phyloP scores from a whole-genome alignment of 2,888 invertebrate genomes.

The Himalopsyche japonica region DNA sequence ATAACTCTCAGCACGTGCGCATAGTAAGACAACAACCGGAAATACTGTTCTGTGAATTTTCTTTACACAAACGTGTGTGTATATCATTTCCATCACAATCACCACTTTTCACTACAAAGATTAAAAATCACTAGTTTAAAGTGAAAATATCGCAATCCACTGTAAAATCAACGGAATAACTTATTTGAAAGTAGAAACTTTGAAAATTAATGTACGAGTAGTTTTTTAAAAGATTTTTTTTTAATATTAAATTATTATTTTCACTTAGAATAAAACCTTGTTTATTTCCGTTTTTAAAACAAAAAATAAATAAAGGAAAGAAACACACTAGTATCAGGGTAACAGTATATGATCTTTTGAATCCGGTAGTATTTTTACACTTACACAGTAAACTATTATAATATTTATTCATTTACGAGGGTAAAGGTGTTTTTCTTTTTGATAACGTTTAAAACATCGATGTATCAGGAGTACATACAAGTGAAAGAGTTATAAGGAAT shows the following conservation, averaged over 20 bases:
- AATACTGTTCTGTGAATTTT: not conserved
- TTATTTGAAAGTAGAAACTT: too few relatives aligned
- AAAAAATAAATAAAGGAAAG: not conserved
- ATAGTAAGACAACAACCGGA: not conserved
- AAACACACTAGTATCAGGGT: not conserved
- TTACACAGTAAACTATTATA: too few relatives aligned
- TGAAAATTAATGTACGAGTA: too few relatives aligned
- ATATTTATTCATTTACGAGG: not conserved
- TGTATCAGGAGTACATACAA: slow-evolving; percentile 13
- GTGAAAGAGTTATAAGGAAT: slow-evolving; percentile 13
- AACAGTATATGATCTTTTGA: not conserved
- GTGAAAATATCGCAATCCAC: too few relatives aligned
- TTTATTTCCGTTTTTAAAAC: not conserved
- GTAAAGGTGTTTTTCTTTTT: not conserved
- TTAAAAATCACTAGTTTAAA: too few relatives aligned
- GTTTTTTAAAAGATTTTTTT: too few relatives aligned
- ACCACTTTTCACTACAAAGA: too few relatives aligned
- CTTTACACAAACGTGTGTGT: not conserved
- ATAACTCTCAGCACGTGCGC: not conserved
- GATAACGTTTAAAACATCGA: not conserved
- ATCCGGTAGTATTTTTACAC: not conserved
- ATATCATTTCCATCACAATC: too few relatives aligned
- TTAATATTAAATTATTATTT: too few relatives aligned
- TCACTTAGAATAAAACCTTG: too few relatives aligned
- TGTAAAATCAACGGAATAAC: too few relatives aligned